Percentiles rank a stretch among this genome's conserved stretches.
Evolutionary conservation across 1,140 invertebrate species (phyloP).

Genomic region (Pseudoatta argentina): DNA sequence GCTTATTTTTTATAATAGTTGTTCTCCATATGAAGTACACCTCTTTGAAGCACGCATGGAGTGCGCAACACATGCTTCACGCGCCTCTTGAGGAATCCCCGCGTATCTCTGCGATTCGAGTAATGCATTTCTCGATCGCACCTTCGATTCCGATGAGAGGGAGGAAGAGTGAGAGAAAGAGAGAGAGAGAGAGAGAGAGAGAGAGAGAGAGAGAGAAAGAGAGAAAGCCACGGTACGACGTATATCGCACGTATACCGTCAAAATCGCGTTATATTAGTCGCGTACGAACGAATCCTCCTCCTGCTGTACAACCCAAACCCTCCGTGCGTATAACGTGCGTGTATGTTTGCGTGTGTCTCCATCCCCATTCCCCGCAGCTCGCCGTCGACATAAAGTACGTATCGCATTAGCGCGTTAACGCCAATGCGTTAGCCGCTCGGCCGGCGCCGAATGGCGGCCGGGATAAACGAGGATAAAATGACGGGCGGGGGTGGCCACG

Average conservation of each 20-base stretch:
- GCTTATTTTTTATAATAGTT: background rate
- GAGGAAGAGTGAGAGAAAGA: background rate
- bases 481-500: constrained; percentile 63
- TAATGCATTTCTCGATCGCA: constrained; percentile 54
- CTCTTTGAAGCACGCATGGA: background rate
- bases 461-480: constrained; percentile 80
- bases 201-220: no score
- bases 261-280: constrained; percentile 74
- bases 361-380: constrained; percentile 56
- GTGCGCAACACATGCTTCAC: constrained; percentile 17
- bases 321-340: background rate
- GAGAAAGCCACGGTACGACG: background rate
- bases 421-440: constrained; percentile 82
- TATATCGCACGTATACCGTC: constrained; percentile 34
- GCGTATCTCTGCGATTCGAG: constrained; percentile 34
- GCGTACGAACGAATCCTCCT: constrained; percentile 65
- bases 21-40: background rate
- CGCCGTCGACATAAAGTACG: constrained; percentile 80
- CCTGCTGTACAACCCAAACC: constrained; percentile 36
- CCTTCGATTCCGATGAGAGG: constrained; percentile 9
- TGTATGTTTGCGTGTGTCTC: constrained; percentile 35
- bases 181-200: background rate
- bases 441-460: constrained; percentile 80
- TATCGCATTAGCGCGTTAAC: constrained; percentile 84
- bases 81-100: constrained; percentile 22